Evolutionary conservation across 2,113 vertebrate species (phyloP), one percentile per base, ranked within the genome.

Genomic region (Prinia subflava): DNA sequence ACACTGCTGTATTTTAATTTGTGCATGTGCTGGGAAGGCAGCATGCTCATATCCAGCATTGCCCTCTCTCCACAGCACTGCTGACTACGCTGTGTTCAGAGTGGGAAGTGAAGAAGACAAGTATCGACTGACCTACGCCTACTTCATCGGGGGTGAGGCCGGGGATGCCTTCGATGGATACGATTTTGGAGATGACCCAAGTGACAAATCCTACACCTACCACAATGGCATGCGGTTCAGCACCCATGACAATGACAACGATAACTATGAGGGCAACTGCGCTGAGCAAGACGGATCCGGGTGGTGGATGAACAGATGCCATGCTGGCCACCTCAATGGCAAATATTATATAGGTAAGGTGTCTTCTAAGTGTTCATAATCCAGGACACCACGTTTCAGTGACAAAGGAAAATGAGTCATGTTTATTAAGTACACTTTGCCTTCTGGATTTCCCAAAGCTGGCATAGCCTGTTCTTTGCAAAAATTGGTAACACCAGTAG

Each of bases 241-340:
- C 47, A 99, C 99, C 46, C 37, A 52, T 7, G 99, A 99, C 96
- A 98, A 67, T 1, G 99, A 99, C 97, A 99, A 99, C 4, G 99
- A 99, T 92, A 98, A 97, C 20, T 99, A 92, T 15, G 86, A 96
- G 0, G 98, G 98, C 57, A 99, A 99, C 97, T 99, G 99, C 87
- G 99, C 99, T 31, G 84, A 96, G 56, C 98, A 99, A 96, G 99
- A 99, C 7, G 98, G 98, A 41, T 99, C 99, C 16, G 99, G 99
- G 14, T 99, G 99, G 99, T 99, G 99, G 99, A 99, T 99, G 99
- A 99, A 99, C 68, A 98, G 98, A 49, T 99, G 99, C 46, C 99
- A 99, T 5, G 99, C 99, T 60, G 99, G 96, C 62, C 98, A 99
- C 92, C 98, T 99, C 94, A 99, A 99, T 15, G 99, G 99, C 87